Conservation (phyloP, 2,797 vertebrate species). For the Rhinichthys osculus region DNA sequence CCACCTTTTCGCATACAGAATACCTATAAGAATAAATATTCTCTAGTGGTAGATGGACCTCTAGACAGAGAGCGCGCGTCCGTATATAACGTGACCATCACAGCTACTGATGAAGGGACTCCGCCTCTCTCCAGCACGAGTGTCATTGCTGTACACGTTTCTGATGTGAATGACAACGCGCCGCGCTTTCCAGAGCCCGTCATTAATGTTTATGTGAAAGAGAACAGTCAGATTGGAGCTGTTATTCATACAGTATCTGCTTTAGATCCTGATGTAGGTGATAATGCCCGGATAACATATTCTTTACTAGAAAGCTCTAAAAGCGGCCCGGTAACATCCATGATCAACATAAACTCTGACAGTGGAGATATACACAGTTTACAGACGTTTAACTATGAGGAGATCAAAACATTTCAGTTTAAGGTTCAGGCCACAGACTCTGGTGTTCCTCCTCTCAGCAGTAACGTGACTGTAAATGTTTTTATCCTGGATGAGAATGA, state of each 20-base stretch:
- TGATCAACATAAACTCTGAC: conserved; percentile 68
- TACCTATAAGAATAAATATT: conserved; percentile 79
- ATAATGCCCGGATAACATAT: conserved; percentile 77
- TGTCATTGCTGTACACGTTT: conserved; percentile 70
- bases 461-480: conserved; percentile 55
- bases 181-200: conserved; percentile 17
- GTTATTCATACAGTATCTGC: conserved; percentile 78
- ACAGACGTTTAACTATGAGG: conserved; percentile 68
- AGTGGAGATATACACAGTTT: conserved; percentile 68
- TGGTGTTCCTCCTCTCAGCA: conserved; percentile 64
- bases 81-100: conserved; percentile 78
- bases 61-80: conserved; percentile 73
- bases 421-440: conserved; percentile 66
- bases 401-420: conserved; percentile 64
- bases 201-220: conserved; percentile 19
- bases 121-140: conserved; percentile 77
- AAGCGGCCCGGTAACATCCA: conserved; percentile 23
- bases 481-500: conserved; percentile 65
- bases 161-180: conserved; percentile 26
- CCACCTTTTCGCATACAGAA: conserved; percentile 53
- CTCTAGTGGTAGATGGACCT: conserved; percentile 75
- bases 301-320: conserved; percentile 70
- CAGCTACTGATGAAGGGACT: conserved; percentile 78
- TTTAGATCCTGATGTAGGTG: conserved; percentile 76
- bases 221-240: conserved; percentile 68